Base-by-base conservation (phyloP, 2,113 vertebrate genomes). In the Macrotus californicus region DNA sequence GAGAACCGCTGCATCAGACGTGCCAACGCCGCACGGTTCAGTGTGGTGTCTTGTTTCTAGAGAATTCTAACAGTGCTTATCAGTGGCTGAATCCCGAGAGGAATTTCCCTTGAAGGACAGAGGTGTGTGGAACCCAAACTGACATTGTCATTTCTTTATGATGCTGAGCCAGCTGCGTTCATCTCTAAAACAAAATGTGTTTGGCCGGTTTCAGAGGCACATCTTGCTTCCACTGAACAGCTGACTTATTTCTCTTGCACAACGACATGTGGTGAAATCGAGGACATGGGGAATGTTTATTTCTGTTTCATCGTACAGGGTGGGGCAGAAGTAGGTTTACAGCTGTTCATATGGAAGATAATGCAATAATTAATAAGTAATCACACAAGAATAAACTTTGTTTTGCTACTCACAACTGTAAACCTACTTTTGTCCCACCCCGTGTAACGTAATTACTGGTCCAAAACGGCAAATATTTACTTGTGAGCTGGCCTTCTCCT, bases 391-490 rank as follows among this genome's bases (percentile, higher is more conserved):
- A 31, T 64, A 31, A 64, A 15, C 61, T 64, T 31, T 14, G 59
- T 61, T 61, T 29, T 61, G 61, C 61, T 6, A 64, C 61, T 64
- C 61, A 31, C 61, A 31, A 31, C 61, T 14, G 29, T 64, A 64
- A 31, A 64, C 26, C 61, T 15, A 64, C 61, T 14, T 61, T 64
- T 31, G 61, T 14, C 61, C 61, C 61, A 14, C 29, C 12, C 61
- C 15, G 61, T 67, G 3, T 67, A 75, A 77, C 11, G 11, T 34
- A 86, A 69, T 93, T 75, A 83, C n/a, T 75, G 75, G 66, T 66
- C 76, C 64, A 67, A 96, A 69, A n/a, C 11, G 76, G 24, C 89
- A 94, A 93, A 95, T 87, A 93, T 93, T 95, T 83, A 84, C 75
- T 70, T 79, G 34, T 70, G 80, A 91, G 16, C 29, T 89, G 72